Evolutionary conservation across 2,113 vertebrate genomes (phyloP), one percentile per base, ranked within the genome.

Genomic region (Benitochromis conjunctus): DNA sequence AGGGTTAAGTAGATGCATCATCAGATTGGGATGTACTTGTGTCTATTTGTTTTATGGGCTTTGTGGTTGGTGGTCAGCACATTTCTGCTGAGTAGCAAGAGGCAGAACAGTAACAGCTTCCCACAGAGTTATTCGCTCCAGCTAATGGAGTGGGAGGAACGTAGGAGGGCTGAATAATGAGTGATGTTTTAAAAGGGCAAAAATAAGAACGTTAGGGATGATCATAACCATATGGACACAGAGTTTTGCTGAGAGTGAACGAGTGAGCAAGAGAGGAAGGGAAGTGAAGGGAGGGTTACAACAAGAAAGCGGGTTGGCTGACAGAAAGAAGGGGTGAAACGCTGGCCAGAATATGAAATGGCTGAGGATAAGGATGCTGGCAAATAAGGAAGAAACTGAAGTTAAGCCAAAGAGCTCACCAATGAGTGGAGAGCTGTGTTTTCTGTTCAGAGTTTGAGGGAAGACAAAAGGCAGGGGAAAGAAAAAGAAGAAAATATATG

Each of bases 201-300:
- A 94, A 93, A 93, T 92, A 95, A 95, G 88, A 95, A 93, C 84
- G 90, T 92, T 78, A 80, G 85, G 89, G 82, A 94, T 95, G 95
- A 96, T 96, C 94, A 93, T 91, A 96, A 95, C 95, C 95, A 97
- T 95, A 95, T 96, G 96, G 93, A 93, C 89, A 85, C 86, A 91
- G 88, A 41, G 54, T 91, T 93, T 86, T 92, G 53, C 88, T 91
- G 78, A 93, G 85, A 88, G 62, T 82, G 84, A 90, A 93, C 82
- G n/a, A 92, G 69, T 82, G 84, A 91, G 62, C 56, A 78, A 87
- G 82, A 84, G 69, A 82, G 80, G 80, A 86, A 82, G 82, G 64
- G 82, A 89, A 86, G 77, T 62, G 66, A 58, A 86, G 81, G 80
- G 55, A 86, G 69, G 9, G 64, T 79, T 62, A 89, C 58, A 81